Evolutionary conservation across 2,113 vertebrate species (phyloP).

Genomic region (Mesitornis unicolor): DNA sequence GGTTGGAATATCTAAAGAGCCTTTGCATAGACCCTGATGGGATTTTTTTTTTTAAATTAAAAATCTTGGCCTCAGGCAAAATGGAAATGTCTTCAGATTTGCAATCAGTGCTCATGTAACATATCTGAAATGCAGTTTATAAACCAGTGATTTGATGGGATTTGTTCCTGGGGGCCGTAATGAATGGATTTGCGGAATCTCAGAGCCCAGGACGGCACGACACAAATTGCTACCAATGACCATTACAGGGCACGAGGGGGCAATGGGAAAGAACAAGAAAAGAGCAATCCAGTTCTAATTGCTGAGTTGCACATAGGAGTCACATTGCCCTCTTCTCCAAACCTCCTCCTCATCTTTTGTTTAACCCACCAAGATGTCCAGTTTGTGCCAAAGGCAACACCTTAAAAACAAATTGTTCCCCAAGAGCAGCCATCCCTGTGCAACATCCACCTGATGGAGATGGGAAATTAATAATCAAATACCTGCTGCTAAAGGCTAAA

Average conservation of each 20-base stretch:
- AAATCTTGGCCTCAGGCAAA: conserved; percentile 61
- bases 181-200: background rate
- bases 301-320: background rate
- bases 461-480: background rate
- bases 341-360: background rate
- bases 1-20: conserved; percentile 66
- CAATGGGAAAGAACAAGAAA: background rate
- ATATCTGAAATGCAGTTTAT: conserved; percentile 57
- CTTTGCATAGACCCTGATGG: conserved; percentile 61
- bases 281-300: background rate
- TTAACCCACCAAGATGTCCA: background rate
- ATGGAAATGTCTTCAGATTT: conserved; percentile 74
- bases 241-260: background rate
- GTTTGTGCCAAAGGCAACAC: background rate
- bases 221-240: conserved; percentile 2
- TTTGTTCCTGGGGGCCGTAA: background rate
- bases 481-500: background rate
- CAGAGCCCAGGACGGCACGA: background rate
- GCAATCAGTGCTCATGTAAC: conserved; percentile 68
- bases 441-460: background rate
- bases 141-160: conserved; percentile 20
- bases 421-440: background rate
- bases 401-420: background rate
- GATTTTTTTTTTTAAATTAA: conserved; percentile 65
- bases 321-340: background rate